These are phyloP conservation scores for Drosophila putrida DNA, from an alignment of 2,888 invertebrate genomes.

Conservation along the genomic window DNA sequence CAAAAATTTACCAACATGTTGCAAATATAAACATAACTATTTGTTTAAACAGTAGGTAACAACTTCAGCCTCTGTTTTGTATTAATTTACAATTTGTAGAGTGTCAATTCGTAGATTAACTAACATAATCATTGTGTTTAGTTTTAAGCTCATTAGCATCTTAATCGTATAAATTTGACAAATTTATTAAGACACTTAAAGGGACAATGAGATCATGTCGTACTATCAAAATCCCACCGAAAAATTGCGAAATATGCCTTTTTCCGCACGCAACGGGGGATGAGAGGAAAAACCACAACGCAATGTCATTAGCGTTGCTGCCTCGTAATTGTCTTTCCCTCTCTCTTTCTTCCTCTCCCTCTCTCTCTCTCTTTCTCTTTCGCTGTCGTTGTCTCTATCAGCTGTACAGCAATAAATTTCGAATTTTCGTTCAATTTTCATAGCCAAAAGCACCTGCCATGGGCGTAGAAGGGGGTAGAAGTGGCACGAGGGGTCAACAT, in stretches of 20 bases:
- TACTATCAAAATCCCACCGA: slow-evolving; percentile 2
- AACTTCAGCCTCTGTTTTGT: neutral
- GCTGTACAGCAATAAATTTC: slow-evolving; percentile 62
- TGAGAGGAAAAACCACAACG: slow-evolving; percentile 24
- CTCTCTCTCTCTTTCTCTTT: neutral
- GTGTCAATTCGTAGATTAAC: neutral
- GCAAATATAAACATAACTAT: no score
- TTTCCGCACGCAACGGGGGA: slow-evolving; percentile 13
- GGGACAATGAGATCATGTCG: slow-evolving; percentile 14
- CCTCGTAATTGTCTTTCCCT: slow-evolving; percentile 5
- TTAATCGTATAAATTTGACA: slow-evolving; percentile 5
- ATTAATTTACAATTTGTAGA: neutral
- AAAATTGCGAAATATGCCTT: slow-evolving; percentile 30
- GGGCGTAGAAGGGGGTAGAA: neutral
- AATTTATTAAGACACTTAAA: slow-evolving; percentile 16
- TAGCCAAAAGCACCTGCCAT: slow-evolving; percentile 16
- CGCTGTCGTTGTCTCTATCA: neutral
- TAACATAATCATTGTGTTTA: neutral
- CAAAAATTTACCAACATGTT: no score
- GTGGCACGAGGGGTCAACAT: slow-evolving; percentile 10
- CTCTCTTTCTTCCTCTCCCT: slow-evolving; percentile 7
- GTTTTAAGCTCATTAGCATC: slow-evolving; percentile 8
- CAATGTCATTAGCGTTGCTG: slow-evolving; percentile 39
- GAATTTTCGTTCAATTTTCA: slow-evolving; percentile 67
- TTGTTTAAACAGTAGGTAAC: no score